A percentile compares a stretch with the other conserved stretches of the same genome.
These are phyloP conservation scores for Halesus radiatus DNA, from an alignment of 1,140 invertebrate genomes.

Conservation along the genomic window DNA sequence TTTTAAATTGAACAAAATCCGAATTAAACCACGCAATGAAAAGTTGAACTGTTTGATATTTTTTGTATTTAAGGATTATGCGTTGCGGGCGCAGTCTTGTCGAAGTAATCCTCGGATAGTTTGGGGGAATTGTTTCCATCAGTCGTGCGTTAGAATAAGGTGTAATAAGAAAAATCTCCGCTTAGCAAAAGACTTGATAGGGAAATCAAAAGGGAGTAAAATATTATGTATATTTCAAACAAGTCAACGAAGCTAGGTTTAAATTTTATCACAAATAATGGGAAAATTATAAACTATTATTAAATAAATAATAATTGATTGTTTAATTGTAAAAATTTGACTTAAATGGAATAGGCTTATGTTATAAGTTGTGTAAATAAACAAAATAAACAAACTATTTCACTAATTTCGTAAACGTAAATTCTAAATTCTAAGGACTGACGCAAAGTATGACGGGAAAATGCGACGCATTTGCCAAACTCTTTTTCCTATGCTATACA, in stretches of 20 bases:
- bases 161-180: constrained; percentile 18
- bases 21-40: constrained; percentile 22
- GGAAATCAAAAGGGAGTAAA: constrained; percentile 31
- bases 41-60: constrained; percentile 10
- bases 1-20: background rate
- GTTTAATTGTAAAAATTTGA: constrained; percentile 37
- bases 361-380: constrained; percentile 32
- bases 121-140: background rate
- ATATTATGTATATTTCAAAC: constrained; percentile 37
- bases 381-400: constrained; percentile 18
- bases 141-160: constrained; percentile 6
- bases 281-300: constrained; percentile 17
- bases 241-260: constrained; percentile 50
- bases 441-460: background rate
- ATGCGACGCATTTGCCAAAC: background rate
- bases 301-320: constrained; percentile 27
- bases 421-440: constrained; percentile 10
- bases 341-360: constrained; percentile 11
- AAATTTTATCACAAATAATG: constrained; percentile 45
- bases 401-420: constrained; percentile 22
- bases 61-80: background rate
- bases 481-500: background rate
- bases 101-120: constrained; percentile 5
- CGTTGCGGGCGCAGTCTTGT: background rate
- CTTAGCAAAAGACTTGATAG: constrained; percentile 38